Base-by-base conservation (phyloP, 2,888 invertebrate species). In the Anoplius nigerrimus region DNA sequence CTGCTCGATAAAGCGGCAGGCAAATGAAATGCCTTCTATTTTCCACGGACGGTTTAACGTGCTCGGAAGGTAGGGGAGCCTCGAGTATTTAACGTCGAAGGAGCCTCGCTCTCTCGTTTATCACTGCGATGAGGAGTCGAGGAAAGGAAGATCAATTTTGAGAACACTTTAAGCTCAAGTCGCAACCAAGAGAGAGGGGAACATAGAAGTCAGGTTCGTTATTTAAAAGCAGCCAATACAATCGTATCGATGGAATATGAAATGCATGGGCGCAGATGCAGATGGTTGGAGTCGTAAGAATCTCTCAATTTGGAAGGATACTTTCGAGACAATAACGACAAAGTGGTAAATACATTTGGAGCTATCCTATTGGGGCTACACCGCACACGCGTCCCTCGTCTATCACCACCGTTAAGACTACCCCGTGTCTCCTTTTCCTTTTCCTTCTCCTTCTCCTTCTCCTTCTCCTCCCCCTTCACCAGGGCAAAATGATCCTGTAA, bases 21-120 rank as follows among this genome's bases (percentile, higher is more conserved):
- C 78, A 80, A 85, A 85, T 82, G 83, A 82, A 82, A 76, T 70
- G 52, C 61, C 71, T 69, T 71, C 71, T 66, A 72, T 72, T 74
- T 67, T 64, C 24, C 24, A 6, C 34, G 34, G 34, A 3, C 34
- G 34, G 34, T 34, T 34, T 34, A 34, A 34, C 34, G 34, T 34
- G 1, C 34, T 34, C 11, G 34, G 11, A 34, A 13, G 34, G 34
- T n/a, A n/a, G n/a, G n/a, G n/a, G n/a, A n/a, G n/a, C n/a, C 11
- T 34, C 11, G 34, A 34, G 6, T 34, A 34, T 34, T 34, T 34
- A 34, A 34, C 34, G 34, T 34, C 34, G 4, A 13, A 34, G 34
- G 34, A 34, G 11, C 34, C 1, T 13, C 1, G 34, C 34, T 3
- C 8, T 34, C 11, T 34, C 34, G 34, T 34, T 34, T 34, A 34